Evolutionary conservation across 2,888 invertebrate genomes (phyloP).

Genomic region (Melanchra persicariae): DNA sequence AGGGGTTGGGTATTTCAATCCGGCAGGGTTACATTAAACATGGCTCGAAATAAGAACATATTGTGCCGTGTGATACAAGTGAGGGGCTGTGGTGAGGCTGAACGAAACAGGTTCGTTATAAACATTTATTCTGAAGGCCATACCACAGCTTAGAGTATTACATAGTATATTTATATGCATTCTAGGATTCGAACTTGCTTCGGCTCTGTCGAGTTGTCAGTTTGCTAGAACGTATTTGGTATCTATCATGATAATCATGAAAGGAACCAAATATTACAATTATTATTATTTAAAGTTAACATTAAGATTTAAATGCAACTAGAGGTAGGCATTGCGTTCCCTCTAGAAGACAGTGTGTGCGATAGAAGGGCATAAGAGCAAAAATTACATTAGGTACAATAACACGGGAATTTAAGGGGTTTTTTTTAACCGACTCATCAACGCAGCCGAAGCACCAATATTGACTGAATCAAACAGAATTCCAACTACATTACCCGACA

Average conservation of each 20-base stretch:
- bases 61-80: conserved; percentile 63
- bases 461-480: conserved; percentile 70
- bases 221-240: conserved; percentile 30
- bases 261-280: conserved; percentile 6
- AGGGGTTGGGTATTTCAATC: conserved; percentile 60
- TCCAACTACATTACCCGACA: conserved; percentile 73
- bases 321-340: conserved; percentile 32
- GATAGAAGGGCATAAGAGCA: conserved; percentile 1
- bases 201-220: conserved; percentile 69
- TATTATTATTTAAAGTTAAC: not conserved
- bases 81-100: conserved; percentile 53
- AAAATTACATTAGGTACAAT: not conserved
- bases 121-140: conserved; percentile 56
- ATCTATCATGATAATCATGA: not conserved
- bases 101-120: conserved; percentile 36
- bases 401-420: not conserved
- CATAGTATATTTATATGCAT: conserved; percentile 62
- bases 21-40: conserved; percentile 54
- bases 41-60: conserved; percentile 48
- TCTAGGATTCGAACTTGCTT: conserved; percentile 53
- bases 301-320: not conserved
- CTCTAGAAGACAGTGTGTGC: conserved; percentile 16
- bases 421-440: conserved; percentile 62
- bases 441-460: conserved; percentile 75
- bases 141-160: conserved; percentile 66